Evolutionary conservation across 2,888 invertebrate species (phyloP), one percentile per base, ranked within the genome.

Genomic region (Cecidostiba fungosa): DNA sequence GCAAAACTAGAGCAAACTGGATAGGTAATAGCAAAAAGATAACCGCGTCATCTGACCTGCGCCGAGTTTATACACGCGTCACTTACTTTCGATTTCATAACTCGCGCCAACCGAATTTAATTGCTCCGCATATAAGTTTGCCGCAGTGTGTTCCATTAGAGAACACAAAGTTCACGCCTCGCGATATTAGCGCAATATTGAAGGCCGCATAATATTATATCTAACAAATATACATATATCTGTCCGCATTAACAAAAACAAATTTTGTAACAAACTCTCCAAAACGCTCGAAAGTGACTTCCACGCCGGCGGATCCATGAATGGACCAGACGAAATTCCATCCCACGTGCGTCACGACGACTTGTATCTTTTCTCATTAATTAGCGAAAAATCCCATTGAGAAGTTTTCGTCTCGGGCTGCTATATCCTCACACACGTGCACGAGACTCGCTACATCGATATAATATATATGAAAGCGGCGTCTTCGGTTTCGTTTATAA

Each of bases 11-110:
- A 54, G n/a, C 79, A 73, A 77, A 47, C 78, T 47, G 76, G 79
- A n/a, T 54, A 70, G 76, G 47, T 39, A 76, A 81, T 81, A 77
- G 72, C 77, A 72, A 81, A 85, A 85, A 62, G 77, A 77, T 77
- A 81, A 85, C 76, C 16, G n/a, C 43, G 70, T 19, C 54, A 43
- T 69, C 66, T 69, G 74, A 85, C 72, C 69, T 85, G 74, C 77
- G 74, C 14, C 77, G 79, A 62, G 47, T 73, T 32, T 16, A 77
- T 62, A 32, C 50, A n/a, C 47, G 29, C 77, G 39, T 86, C 77
- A 62, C 8, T 76, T 72, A 84, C 86, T 86, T 86, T 86, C 84
- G 69, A 69, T 86, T 86, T 84, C 86, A 69, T 62, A 84, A 77
- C 77, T n/a, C 54, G 69, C 76, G 73, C 76, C 62, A 70, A 76